Evolutionary conservation across 2,888 invertebrate species (phyloP), one percentile per base, ranked within the genome.

Genomic region (Mesorhabditis belari): DNA sequence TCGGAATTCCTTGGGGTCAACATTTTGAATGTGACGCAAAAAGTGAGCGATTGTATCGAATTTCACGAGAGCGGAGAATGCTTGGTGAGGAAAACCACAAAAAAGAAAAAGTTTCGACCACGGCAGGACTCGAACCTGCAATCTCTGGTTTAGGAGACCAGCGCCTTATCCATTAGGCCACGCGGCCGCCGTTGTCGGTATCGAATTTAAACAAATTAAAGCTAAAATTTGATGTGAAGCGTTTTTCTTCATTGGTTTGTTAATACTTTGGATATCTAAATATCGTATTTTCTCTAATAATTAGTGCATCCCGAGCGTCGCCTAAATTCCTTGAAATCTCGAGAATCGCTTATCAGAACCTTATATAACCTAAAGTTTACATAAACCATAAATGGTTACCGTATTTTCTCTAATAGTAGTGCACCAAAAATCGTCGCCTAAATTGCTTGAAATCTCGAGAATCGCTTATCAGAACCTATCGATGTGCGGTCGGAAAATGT

Each of bases 1-100:
- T 56, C 68, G 50, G 57, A 64, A 5, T 63, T 76, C 28, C 54
- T 69, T 2, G 77, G 77, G 5, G 76, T 77, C n/a, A 76, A 77
- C 52, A 63, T 78, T n/a, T 75, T 71, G 3, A 58, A 70, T 26
- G 62, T 73, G 4, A 12, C 71, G 5, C 76, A 70, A 25, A 59
- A 65, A 12, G 61, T 60, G 1, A 63, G 71, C 3, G 75, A 67
- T 58, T 78, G 77, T 55, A 49, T 58, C 5, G 23, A 53, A 5
- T 66, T 76, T 24, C 57, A 55, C 9, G 23, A 29, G 4, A 50
- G 63, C 35, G 73, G 71, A 52, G 26, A 12, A 21, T 76, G 76
- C 57, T 44, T 62, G 65, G 76, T 74, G 23, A 24, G 44, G 12
- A n/a, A n/a, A 35, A 55, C 26, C 12, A 12, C n/a, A 17, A 4